Percentiles rank a stretch among this genome's conserved stretches.
phyloP scores from a whole-genome alignment of 2,888 invertebrate genomes.

The Acholoe squamosa region DNA sequence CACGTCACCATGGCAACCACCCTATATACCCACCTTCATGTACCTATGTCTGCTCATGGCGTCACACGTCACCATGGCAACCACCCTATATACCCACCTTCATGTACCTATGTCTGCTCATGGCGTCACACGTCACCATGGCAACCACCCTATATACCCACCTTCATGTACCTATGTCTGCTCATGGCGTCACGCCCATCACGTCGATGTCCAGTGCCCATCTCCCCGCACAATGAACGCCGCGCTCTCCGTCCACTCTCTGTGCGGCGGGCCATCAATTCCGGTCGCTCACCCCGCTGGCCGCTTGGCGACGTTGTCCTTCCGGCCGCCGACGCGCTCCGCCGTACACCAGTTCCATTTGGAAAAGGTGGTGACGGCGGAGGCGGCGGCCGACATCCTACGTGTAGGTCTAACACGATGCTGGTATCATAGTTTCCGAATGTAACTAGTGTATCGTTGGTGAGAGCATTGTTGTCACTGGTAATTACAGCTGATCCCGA shows the following conservation, averaged over 20 bases:
- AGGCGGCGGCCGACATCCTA: no score
- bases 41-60: slow-evolving; percentile 16
- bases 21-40: no score
- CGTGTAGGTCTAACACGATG: no score
- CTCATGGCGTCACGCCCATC: background rate
- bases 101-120: slow-evolving; percentile 16
- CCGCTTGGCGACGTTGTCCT: background rate
- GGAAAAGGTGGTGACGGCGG: background rate
- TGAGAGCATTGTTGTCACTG: no score
- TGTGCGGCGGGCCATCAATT: background rate
- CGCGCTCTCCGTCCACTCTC: background rate
- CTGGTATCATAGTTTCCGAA: no score
- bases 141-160: background rate
- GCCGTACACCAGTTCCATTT: background rate
- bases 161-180: background rate
- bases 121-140: background rate
- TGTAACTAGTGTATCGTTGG: no score
- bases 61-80: background rate
- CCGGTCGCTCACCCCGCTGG: background rate
- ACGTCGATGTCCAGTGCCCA: background rate
- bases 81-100: no score
- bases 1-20: no score
- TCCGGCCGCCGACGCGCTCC: slow-evolving; percentile 2
- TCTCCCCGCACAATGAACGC: background rate
- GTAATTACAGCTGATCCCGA: no score